A percentile compares a stretch with the other conserved stretches of the same genome.
These are phyloP conservation scores for Kryptolebias marmoratus DNA, from an alignment of 2,113 vertebrate species.

Conservation along the genomic window DNA sequence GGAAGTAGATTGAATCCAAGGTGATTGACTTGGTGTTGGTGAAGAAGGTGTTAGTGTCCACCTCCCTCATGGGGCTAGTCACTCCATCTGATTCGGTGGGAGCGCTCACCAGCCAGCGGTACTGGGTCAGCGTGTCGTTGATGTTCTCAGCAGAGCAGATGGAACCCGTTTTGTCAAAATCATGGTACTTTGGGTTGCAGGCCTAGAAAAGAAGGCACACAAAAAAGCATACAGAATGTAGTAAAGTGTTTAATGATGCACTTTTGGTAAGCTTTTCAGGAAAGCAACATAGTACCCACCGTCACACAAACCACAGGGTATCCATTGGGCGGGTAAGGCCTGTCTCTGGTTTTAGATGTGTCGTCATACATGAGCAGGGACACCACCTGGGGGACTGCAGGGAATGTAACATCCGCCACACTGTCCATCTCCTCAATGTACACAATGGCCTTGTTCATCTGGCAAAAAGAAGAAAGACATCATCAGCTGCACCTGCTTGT, in stretches of 20 bases:
- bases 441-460: slow-evolving; percentile 86
- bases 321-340: slow-evolving; percentile 75
- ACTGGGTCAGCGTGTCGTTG: slow-evolving; percentile 85
- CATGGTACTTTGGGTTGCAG: slow-evolving; percentile 86
- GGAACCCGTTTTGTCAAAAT: slow-evolving; percentile 87
- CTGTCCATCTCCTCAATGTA: slow-evolving; percentile 87
- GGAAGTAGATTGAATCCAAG: slow-evolving; percentile 87
- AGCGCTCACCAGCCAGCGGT: slow-evolving; percentile 85
- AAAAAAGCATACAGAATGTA: background rate
- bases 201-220: slow-evolving; percentile 64
- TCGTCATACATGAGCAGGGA: slow-evolving; percentile 83
- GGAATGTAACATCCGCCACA: slow-evolving; percentile 84
- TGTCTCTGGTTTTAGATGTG: slow-evolving; percentile 75
- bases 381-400: slow-evolving; percentile 82
- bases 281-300: slow-evolving; percentile 51
- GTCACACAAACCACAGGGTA: slow-evolving; percentile 85
- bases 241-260: background rate
- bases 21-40: slow-evolving; percentile 86
- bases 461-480: slow-evolving; percentile 5
- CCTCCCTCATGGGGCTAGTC: slow-evolving; percentile 86
- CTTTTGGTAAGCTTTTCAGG: background rate
- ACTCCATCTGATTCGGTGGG: slow-evolving; percentile 83
- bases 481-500: background rate
- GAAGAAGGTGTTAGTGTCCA: slow-evolving; percentile 87
- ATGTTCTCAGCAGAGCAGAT: slow-evolving; percentile 85